Percentiles rank a stretch among this genome's conserved stretches.
phyloP scores from a whole-genome alignment of 1,140 invertebrate genomes.

The Megalonaias nervosa region DNA sequence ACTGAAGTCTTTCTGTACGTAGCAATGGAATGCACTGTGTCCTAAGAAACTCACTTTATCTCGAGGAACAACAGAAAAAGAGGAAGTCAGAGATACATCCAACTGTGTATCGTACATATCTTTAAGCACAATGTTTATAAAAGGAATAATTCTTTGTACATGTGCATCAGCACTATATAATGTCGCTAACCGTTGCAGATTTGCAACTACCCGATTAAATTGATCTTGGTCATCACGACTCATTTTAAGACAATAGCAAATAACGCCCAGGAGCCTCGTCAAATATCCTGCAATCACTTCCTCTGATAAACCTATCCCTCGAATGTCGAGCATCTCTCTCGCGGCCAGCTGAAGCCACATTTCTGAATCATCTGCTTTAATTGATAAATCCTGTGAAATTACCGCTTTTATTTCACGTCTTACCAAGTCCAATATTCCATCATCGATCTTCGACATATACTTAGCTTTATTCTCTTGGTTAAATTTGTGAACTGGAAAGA shows the following conservation, averaged over 20 bases:
- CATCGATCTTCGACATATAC: not conserved
- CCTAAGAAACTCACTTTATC: not conserved
- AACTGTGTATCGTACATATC: not conserved
- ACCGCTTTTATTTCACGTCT: not conserved
- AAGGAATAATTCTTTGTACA: not conserved
- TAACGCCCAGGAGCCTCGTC: conserved; percentile 2
- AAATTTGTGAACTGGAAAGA: not conserved
- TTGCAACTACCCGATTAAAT: not conserved
- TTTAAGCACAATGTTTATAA: not conserved
- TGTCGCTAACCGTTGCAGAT: not conserved
- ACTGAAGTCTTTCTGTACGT: not conserved
- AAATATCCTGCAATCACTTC: conserved; percentile 1
- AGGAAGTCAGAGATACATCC: no score
- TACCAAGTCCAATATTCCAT: not conserved
- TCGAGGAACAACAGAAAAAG: not conserved
- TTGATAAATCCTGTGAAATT: not conserved
- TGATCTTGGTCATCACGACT: not conserved
- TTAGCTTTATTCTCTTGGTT: not conserved
- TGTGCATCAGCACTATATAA: not conserved
- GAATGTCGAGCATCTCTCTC: not conserved
- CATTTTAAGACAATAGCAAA: not conserved
- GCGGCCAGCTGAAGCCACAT: not conserved
- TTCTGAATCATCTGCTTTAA: not conserved
- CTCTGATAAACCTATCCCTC: not conserved
- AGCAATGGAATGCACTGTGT: conserved; percentile 4